Evolutionary conservation across 2,113 vertebrate genomes (phyloP).

Genomic region (Saccopteryx bilineata): DNA sequence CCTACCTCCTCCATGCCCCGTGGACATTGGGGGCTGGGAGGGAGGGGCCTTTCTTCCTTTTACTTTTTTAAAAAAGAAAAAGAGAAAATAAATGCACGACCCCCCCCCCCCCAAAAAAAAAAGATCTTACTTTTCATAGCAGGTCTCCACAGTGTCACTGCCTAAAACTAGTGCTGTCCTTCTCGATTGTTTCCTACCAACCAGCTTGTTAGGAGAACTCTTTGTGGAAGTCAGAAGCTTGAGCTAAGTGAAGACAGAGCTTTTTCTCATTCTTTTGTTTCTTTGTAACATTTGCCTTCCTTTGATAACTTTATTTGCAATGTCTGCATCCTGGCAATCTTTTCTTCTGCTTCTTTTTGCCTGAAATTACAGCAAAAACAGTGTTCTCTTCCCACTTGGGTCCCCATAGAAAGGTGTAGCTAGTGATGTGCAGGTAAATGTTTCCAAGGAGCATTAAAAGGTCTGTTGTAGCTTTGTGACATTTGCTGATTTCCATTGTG

Average conservation of each 20-base stretch:
- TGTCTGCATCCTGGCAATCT: background rate
- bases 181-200: constrained; percentile 16
- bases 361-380: constrained; percentile 27
- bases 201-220: background rate
- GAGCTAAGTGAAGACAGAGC: background rate
- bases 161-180: background rate
- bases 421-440: background rate
- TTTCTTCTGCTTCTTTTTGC: background rate
- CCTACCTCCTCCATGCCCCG: background rate
- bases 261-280: background rate
- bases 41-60: background rate
- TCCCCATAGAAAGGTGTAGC: background rate
- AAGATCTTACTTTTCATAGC: background rate
- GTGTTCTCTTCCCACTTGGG: background rate
- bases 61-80: background rate
- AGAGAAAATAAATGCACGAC: constrained; percentile 75
- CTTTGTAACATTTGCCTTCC: constrained; percentile 34
- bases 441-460: constrained; percentile 22
- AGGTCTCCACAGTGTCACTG: background rate
- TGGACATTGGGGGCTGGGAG: constrained; percentile 7
- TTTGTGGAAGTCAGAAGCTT: background rate
- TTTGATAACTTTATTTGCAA: constrained; percentile 30
- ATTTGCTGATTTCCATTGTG: constrained; percentile 6
- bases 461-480: background rate
- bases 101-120: background rate